Percentiles rank a stretch among this genome's conserved stretches.
These are phyloP conservation scores for Chroicocephalus ridibundus DNA, from an alignment of 2,113 vertebrate genomes.

Conservation along the genomic window DNA sequence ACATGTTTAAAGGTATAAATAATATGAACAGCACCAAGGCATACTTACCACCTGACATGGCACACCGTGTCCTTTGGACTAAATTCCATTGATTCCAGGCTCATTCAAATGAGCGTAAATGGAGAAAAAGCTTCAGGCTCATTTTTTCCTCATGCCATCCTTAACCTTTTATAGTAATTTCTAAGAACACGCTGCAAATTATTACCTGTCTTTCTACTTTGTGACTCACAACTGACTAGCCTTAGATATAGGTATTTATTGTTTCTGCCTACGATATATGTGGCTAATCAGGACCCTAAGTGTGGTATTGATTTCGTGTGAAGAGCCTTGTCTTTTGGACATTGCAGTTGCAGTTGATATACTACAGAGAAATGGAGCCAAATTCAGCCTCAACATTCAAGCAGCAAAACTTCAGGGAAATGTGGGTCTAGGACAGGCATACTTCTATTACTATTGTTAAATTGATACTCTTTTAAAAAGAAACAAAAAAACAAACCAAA, in stretches of 20 bases:
- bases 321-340: neutral
- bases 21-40: conserved; percentile 37
- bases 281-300: neutral
- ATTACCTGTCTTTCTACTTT: conserved; percentile 27
- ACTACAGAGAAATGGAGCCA: neutral
- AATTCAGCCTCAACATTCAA: neutral
- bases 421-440: neutral
- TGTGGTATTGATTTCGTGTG: neutral
- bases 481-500: neutral
- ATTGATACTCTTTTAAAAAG: neutral
- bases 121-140: neutral
- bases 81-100: neutral
- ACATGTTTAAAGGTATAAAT: conserved; percentile 46
- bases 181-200: neutral
- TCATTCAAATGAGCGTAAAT: neutral
- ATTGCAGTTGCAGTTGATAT: neutral
- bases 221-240: conserved; percentile 44
- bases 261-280: neutral
- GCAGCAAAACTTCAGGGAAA: neutral
- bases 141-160: neutral
- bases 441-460: neutral
- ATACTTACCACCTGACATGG: conserved; percentile 43
- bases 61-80: conserved; percentile 15
- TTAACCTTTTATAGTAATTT: conserved; percentile 61
- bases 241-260: neutral